Evolutionary conservation across 2,888 invertebrate genomes (phyloP), one percentile per base, ranked within the genome.

Genomic region (Melanostoma mellinum): DNA sequence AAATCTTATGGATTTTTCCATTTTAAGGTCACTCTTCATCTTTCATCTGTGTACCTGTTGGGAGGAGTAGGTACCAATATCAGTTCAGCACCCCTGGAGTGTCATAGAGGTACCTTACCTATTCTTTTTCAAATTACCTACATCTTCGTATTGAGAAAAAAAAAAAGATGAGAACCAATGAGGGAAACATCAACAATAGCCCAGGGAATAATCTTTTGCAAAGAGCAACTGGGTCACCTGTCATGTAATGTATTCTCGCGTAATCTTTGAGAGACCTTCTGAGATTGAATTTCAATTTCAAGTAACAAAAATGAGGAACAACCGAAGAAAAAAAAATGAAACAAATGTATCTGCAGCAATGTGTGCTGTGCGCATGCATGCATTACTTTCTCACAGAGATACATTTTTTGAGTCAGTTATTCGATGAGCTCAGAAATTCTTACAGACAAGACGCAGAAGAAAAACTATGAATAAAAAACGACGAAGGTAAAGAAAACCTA

Each of bases 351-450:
- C 60, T 60, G 68, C 56, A 68, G 9, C 33, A 50, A 10, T 44
- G 10, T 40, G 20, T 33, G 6, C 33, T 56, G 67, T 75, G 78
- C 74, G 74, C 82, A 79, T 84, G 84, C 74, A 78, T 84, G 84
- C 74, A 79, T 79, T 79, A 84, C 79, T 79, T 84, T 84, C 79
- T 84, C 84, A 79, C 79, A 78, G 69, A 84, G 84, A 79, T 84
- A 79, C 74, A 40, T 60, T 67, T 69, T 69, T 80, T 68, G 69
- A 82, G 73, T 77, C 68, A 42, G 68, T 52, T 71, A 75, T 55
- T 77, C 77, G 68, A 82, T 68, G 81, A 77, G 72, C 72, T 73
- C 61, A 42, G 69, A 77, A 77, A 77, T 82, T 82, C 82, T 69
- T 78, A 60, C 44, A 76, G 42, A 48, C 69, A 78, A 67, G 56